A percentile compares a stretch with the other conserved stretches of the same genome.
Conservation (phyloP, 1,140 invertebrate genomes). For the Homarus americanus region DNA sequence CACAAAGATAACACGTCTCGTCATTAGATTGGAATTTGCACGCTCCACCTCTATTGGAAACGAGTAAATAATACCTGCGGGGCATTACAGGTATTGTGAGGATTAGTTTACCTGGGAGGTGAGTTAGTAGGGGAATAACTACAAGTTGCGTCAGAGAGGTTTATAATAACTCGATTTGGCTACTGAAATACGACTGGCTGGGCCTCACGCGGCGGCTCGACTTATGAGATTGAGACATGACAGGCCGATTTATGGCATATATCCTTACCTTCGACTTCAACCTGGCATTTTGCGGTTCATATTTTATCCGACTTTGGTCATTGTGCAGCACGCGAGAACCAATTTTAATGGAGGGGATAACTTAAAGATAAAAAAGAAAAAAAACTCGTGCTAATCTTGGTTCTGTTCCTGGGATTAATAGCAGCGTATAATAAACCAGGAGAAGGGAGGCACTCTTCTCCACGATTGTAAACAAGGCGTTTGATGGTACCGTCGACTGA, state of each 20-base stretch:
- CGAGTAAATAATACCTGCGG: too few species aligned
- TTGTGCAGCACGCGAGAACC: not conserved
- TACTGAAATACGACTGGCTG: too few species aligned
- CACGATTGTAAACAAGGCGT: not conserved
- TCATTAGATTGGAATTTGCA: too few species aligned
- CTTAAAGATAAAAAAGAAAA: not conserved
- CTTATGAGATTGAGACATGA: not conserved
- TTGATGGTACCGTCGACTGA: not conserved
- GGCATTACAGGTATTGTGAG: too few species aligned
- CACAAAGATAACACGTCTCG: too few species aligned
- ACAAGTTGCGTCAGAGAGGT: too few species aligned
- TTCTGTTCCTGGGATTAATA: not conserved
- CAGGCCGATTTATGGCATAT: not conserved
- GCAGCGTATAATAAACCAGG: not conserved
- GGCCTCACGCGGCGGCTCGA: too few species aligned
- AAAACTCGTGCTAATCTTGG: not conserved
- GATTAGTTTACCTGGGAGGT: too few species aligned
- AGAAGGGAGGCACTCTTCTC: not conserved
- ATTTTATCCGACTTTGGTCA: not conserved
- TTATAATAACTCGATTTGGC: too few species aligned
- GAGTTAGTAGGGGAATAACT: too few species aligned
- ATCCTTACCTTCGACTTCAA: not conserved
- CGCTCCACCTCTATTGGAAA: too few species aligned
- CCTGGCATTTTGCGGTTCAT: not conserved
- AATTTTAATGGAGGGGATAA: too few species aligned